phyloP scores from a whole-genome alignment of 2,888 invertebrate genomes.

The Sarcophaga variegata region DNA sequence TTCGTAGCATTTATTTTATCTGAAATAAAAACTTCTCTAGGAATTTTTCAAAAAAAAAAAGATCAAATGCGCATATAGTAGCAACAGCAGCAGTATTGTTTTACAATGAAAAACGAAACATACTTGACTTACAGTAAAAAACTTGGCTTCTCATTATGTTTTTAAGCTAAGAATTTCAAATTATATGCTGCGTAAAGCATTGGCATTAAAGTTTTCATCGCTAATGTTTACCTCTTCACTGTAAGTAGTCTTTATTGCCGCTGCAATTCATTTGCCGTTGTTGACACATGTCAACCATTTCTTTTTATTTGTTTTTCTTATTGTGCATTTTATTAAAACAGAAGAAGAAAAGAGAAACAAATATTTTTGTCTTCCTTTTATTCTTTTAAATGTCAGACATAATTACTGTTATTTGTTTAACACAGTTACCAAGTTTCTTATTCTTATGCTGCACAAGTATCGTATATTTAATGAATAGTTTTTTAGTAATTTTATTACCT shows the following conservation, averaged over 20 bases:
- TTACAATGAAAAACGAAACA: background rate
- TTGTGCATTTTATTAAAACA: conserved; percentile 10
- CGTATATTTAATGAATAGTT: background rate
- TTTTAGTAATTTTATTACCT: conserved; percentile 28
- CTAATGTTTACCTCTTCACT: background rate
- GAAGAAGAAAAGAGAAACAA: background rate
- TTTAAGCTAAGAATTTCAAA: no score
- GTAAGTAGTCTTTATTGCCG: background rate
- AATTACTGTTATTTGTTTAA: conserved; percentile 11
- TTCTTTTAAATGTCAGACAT: conserved; percentile 13
- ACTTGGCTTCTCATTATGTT: background rate
- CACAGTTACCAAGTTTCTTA: background rate
- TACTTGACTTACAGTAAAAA: background rate
- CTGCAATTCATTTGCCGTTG: conserved; percentile 19
- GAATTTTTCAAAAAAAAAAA: background rate
- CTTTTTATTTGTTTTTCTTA: conserved; percentile 16
- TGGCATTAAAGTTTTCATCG: background rate
- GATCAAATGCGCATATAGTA: background rate
- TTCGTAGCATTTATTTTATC: conserved; percentile 9
- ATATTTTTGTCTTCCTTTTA: background rate
- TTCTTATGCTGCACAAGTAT: background rate
- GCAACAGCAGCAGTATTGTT: conserved; percentile 13
- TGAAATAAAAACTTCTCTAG: conserved; percentile 4
- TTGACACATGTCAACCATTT: conserved; percentile 56
- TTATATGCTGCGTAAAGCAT: no score